Base-by-base conservation (phyloP, 2,113 vertebrate genomes). In the Cavia porcellus region DNA sequence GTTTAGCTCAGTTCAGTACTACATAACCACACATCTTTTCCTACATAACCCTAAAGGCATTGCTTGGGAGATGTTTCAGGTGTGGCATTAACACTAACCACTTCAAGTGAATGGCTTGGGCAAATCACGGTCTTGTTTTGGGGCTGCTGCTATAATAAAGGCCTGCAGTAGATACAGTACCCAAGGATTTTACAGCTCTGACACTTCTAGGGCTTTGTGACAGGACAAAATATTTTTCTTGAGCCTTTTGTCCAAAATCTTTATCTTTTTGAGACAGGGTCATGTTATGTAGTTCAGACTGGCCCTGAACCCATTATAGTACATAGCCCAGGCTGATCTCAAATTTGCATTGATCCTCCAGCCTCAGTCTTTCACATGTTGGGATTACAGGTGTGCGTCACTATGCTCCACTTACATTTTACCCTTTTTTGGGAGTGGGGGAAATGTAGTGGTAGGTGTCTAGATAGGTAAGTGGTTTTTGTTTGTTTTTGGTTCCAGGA, bases 161-260 rank as follows among this genome's bases (percentile, higher is more conserved):
- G 10, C 25, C 38, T 32, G n/a, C 45, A 25, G 25, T 75, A n/a
- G 24, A 70, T 3, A n/a, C 19, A 90, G 77, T 61, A 70, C 45
- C 38, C 42, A 88, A 66, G 66, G 72, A 86, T 91, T 50, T 90
- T 77, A 64, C n/a, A 92, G 14, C 24, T 94, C 68, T 57, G 81
- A 90, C 22, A 45, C 72, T 70, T 59, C 81, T 30, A 66, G 55
- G 75, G 47, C 35, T 59, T 45, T 42, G 20, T 59, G 82, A 92
- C 87, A 90, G 70, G 62, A 79, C 11, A 85, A 97, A 91, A 55
- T 28, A 61, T 57, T 86, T 90, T 84, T 84, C 28, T 74, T 82
- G 28, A 84, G 52, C 4, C 32, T 72, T 92, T 52, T 75, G 47
- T 32, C 30, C 38, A 52, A 52, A 52, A 10, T 38, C 64, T 75